Percentiles rank a stretch among this genome's conserved stretches.
Evolutionary conservation across 2,888 invertebrate genomes (phyloP).

Genomic region (Barypeithes pellucidus): DNA sequence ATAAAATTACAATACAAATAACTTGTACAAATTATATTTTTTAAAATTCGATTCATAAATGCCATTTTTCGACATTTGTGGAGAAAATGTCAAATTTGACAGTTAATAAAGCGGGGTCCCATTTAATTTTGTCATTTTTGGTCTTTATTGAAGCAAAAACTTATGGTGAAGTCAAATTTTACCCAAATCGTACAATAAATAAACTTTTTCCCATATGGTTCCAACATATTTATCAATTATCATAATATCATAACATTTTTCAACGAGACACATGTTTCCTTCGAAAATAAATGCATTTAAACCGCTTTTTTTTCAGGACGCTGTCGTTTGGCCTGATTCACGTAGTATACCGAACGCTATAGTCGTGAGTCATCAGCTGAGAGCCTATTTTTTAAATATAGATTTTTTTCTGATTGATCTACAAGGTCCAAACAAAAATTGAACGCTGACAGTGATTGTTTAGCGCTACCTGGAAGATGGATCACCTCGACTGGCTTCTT

Average conservation of each 20-base stretch:
- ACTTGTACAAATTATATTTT: too few species aligned
- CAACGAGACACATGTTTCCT: neutral
- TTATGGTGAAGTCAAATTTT: too few species aligned
- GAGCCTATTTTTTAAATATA: constrained; percentile 24
- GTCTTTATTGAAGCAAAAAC: too few species aligned
- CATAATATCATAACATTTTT: constrained; percentile 4
- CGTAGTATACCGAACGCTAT: neutral
- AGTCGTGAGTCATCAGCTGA: neutral
- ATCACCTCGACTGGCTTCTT: neutral
- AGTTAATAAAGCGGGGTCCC: too few species aligned
- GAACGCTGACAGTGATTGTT: constrained; percentile 20
- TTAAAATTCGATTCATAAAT: too few species aligned
- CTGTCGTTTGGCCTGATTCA: constrained; percentile 18
- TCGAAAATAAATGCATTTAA: constrained; percentile 23
- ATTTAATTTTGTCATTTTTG: too few species aligned
- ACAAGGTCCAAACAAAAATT: constrained; percentile 25
- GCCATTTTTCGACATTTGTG: too few species aligned
- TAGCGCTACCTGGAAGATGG: constrained; percentile 19
- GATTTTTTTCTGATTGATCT: constrained; percentile 17
- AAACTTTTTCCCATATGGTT: too few species aligned
- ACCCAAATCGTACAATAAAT: too few species aligned
- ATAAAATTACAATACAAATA: too few species aligned
- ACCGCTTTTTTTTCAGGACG: constrained; percentile 7
- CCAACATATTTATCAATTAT: constrained; percentile 6
- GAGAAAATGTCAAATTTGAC: too few species aligned